Evolutionary conservation across 2,888 invertebrate genomes (phyloP), one percentile per base, ranked within the genome.

Genomic region (Ennomos erosarius): DNA sequence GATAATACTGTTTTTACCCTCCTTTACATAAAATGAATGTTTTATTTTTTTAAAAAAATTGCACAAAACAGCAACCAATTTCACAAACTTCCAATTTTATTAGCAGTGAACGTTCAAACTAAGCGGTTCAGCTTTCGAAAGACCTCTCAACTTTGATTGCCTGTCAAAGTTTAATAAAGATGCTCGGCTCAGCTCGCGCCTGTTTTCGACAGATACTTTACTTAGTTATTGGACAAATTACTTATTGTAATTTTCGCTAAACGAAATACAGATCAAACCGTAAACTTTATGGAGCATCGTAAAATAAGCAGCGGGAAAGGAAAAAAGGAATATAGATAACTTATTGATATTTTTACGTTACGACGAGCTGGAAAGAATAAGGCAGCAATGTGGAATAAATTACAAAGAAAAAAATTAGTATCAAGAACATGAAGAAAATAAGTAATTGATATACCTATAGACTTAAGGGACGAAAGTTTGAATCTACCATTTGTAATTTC

Each of bases 81-180:
- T n/a, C 26, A 6, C 55, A 34, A 49, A 49, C 44, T 39, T 10
- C 44, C 33, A 34, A 55, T 55, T 55, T 55, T 16, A 43, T 51
- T 43, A 51, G 9, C 37, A 5, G 43, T 10, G 34, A 50, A 40
- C 40, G 33, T 33, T 49, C 11, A 26, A 42, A 10, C 40, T 38
- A 34, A 49, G 34, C 39, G 39, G 12, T n/a, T 37, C 37, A 45
- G 11, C 46, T 37, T 39, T 40, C 55, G 38, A 44, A 53, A 43
- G 52, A 62, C 62, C 67, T 69, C 62, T 64, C 54, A 70, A 75
- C 60, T 76, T 76, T 71, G 71, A 78, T 78, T 77, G 69, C 61
- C 64, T 71, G 75, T 77, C 78, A 69, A 73, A 77, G 62, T 75
- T 74, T 61, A 55, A 60, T 59, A 65, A 68, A 62, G 67, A 49